Evolutionary conservation across 1,140 invertebrate species (phyloP).

Genomic region (Hycleus phaleratus): DNA sequence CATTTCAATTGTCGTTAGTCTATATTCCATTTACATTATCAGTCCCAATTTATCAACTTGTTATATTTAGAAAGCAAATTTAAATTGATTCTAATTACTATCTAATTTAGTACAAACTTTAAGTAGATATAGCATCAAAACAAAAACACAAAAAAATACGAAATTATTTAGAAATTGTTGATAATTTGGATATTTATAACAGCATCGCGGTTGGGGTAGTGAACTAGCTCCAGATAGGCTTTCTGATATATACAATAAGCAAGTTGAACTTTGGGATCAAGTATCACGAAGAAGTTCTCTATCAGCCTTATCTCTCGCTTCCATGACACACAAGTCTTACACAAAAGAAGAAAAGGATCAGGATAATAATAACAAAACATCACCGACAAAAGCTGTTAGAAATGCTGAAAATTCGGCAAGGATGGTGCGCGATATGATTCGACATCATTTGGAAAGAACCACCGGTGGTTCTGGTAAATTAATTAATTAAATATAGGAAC

Average conservation of each 20-base stretch:
- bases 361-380: conserved; percentile 72
- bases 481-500: background rate
- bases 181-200: conserved; percentile 30
- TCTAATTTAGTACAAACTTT: too few relatives aligned
- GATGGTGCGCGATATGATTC: conserved; percentile 48
- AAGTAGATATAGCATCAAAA: too few relatives aligned
- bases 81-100: background rate
- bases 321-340: conserved; percentile 70
- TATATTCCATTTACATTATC: background rate
- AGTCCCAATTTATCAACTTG: conserved; percentile 14
- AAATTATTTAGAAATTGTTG: too few relatives aligned
- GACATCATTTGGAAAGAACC: conserved; percentile 63
- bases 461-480: conserved; percentile 52
- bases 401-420: conserved; percentile 45
- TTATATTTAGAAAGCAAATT: conserved; percentile 10
- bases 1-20: too few relatives aligned
- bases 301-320: conserved; percentile 79
- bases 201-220: conserved; percentile 84
- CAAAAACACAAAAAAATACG: too few relatives aligned
- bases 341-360: conserved; percentile 82
- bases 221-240: conserved; percentile 74
- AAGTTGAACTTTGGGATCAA: conserved; percentile 80
- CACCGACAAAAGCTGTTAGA: conserved; percentile 53
- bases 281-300: conserved; percentile 79
- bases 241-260: conserved; percentile 68